These are phyloP conservation scores for Parelbella ahira DNA, from an alignment of 2,888 invertebrate species.

Conservation along the genomic window DNA sequence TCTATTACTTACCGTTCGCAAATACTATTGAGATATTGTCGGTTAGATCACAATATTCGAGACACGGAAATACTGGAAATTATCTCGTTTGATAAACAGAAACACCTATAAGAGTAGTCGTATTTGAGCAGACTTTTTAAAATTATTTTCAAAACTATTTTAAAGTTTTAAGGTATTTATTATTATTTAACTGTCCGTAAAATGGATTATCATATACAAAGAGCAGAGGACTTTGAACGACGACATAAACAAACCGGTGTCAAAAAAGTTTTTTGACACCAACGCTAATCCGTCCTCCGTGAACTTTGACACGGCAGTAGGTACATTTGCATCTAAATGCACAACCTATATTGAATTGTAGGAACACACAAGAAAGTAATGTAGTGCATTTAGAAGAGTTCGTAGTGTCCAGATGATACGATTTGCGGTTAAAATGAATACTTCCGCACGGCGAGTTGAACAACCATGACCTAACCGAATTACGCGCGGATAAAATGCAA, in stretches of 20 bases:
- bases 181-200: too few relatives aligned
- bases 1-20: conserved; percentile 2
- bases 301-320: conserved; percentile 48
- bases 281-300: conserved; percentile 31
- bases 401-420: conserved; percentile 33
- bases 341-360: conserved; percentile 7
- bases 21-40: not conserved
- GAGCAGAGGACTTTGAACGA: conserved; percentile 3
- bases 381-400: conserved; percentile 30
- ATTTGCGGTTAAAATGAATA: conserved; percentile 35
- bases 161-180: too few relatives aligned
- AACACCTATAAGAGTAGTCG: too few relatives aligned
- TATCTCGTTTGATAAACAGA: too few relatives aligned
- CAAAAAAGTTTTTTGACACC: conserved; percentile 48
- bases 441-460: conserved; percentile 45
- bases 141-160: too few relatives aligned
- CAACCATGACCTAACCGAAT: conserved; percentile 59
- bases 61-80: too few relatives aligned
- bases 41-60: not conserved
- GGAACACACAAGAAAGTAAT: not conserved
- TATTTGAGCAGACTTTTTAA: too few relatives aligned
- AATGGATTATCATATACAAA: conserved; percentile 5
- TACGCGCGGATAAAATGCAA: too few relatives aligned
- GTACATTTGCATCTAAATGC: conserved; percentile 47
- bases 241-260: conserved; percentile 3